Conservation (phyloP, 2,797 vertebrate species). For the Mus spretus region DNA sequence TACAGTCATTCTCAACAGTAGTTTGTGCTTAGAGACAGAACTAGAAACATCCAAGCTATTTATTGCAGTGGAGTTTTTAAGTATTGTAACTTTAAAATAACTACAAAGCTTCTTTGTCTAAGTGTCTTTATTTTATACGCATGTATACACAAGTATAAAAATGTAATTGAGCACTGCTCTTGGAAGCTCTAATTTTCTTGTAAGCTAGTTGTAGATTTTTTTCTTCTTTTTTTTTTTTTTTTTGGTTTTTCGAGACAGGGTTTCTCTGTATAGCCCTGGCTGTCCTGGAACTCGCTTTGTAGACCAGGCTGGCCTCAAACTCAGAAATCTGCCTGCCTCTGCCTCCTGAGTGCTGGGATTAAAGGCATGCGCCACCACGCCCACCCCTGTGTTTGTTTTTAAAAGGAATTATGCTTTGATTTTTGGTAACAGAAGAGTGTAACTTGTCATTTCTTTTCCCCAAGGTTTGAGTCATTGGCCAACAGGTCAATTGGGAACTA, state of each 20-base stretch:
- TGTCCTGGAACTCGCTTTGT: too few relatives aligned
- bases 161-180: conserved; percentile 86
- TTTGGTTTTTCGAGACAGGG: too few relatives aligned
- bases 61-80: conserved; percentile 87
- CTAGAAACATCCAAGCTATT: conserved; percentile 78
- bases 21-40: conserved; percentile 84
- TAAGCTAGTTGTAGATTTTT: not conserved
- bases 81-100: conserved; percentile 90
- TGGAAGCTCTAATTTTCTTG: conserved; percentile 86
- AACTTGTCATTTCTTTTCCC: not conserved
- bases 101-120: conserved; percentile 88
- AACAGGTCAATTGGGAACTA: not conserved
- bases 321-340: too few relatives aligned
- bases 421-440: conserved; percentile 88
- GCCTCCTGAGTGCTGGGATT: too few relatives aligned
- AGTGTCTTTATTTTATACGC: conserved; percentile 80
- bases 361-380: too few relatives aligned
- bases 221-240: too few relatives aligned
- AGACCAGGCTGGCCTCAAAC: too few relatives aligned
- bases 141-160: conserved; percentile 76
- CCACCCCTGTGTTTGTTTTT: not conserved
- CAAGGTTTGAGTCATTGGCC: not conserved
- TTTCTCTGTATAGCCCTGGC: too few relatives aligned
- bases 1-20: conserved; percentile 67
- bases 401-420: conserved; percentile 83